Percentiles rank a stretch among this genome's conserved stretches.
Evolutionary conservation across 1,140 invertebrate species (phyloP).

Genomic region (Zaprionus gabonicus): DNA sequence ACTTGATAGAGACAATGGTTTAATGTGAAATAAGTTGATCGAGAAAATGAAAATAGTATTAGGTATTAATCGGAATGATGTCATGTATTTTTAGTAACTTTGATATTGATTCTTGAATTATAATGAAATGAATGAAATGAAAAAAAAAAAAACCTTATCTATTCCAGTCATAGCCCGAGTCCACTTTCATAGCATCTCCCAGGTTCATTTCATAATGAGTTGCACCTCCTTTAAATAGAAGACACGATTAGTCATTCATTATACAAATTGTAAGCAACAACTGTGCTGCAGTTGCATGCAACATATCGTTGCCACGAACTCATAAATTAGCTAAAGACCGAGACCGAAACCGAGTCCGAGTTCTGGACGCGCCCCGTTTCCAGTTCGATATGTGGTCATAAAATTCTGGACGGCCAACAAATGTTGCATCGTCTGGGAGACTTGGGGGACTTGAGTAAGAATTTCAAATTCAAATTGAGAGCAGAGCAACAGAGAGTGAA

Average conservation of each 20-base stretch:
- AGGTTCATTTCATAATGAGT: slow-evolving; percentile 11
- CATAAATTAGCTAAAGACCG: slow-evolving; percentile 56
- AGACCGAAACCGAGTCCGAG: neutral
- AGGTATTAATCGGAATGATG: no score
- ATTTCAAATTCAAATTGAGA: slow-evolving; percentile 66
- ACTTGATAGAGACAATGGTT: slow-evolving; percentile 1
- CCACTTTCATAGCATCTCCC: neutral
- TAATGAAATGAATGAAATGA: no score
- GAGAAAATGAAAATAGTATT: neutral
- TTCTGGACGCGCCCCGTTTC: slow-evolving; percentile 6
- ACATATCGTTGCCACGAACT: slow-evolving; percentile 11
- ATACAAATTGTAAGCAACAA: neutral
- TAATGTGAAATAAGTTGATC: neutral
- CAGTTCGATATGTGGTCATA: slow-evolving; percentile 23
- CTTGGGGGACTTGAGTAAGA: neutral
- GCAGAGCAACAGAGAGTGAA: slow-evolving; percentile 8
- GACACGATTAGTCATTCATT: neutral
- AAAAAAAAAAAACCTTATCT: no score
- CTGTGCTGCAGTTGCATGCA: slow-evolving; percentile 5
- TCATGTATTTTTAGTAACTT: no score
- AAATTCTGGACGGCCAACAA: slow-evolving; percentile 25
- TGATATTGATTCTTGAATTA: no score
- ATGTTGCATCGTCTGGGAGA: neutral
- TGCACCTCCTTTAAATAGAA: neutral
- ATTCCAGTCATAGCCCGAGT: no score